A percentile compares a stretch with the other conserved stretches of the same genome.
Evolutionary conservation across 2,888 invertebrate species (phyloP).

Genomic region (Drosophila trichaetosa): DNA sequence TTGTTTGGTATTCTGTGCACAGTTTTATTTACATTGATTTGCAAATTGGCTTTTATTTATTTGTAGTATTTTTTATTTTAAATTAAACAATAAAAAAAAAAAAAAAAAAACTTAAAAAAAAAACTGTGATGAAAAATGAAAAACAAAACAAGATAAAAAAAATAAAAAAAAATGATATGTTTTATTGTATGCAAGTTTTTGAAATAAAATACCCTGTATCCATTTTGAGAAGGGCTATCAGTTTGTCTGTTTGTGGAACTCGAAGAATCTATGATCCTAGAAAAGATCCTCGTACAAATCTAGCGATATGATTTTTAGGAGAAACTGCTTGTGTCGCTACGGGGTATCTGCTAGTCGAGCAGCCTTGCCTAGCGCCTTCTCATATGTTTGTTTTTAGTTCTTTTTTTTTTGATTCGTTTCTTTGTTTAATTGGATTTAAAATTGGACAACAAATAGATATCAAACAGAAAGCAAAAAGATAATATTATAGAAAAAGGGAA

Average conservation of each 20-base stretch:
- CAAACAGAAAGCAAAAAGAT: constrained; percentile 2
- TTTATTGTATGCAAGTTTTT: constrained; percentile 53
- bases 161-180: constrained; percentile 36
- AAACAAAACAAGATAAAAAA: constrained; percentile 25
- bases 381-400: constrained; percentile 17
- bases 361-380: constrained; percentile 21
- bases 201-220: constrained; percentile 23
- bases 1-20: constrained; percentile 63
- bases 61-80: constrained; percentile 48
- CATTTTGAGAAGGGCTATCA: neutral
- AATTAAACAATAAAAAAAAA: constrained; percentile 5
- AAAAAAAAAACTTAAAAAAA: constrained; percentile 34
- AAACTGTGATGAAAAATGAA: constrained; percentile 66
- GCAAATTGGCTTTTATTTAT: constrained; percentile 56
- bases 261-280: neutral
- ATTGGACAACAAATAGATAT: constrained; percentile 39
- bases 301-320: neutral
- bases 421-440: constrained; percentile 41
- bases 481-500: constrained; percentile 3
- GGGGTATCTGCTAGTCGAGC: constrained; percentile 28
- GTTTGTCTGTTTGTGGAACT: neutral
- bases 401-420: constrained; percentile 11
- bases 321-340: neutral
- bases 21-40: constrained; percentile 62
- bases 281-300: too few relatives aligned